A percentile compares a stretch with the other conserved stretches of the same genome.
Conservation (phyloP, 2,113 vertebrate species). For the Enhydra lutris region DNA sequence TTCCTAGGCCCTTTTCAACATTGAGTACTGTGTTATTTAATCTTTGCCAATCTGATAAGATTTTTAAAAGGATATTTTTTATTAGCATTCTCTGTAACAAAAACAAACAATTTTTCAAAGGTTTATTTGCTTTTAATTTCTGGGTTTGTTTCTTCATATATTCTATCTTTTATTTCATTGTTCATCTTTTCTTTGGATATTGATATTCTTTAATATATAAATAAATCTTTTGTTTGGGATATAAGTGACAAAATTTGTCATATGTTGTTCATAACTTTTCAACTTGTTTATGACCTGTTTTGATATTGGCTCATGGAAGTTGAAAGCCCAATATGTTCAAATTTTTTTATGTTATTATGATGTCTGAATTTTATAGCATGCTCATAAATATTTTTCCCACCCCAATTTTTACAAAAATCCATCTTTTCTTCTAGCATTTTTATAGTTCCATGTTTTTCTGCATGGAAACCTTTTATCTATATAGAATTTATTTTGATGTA, state of each 20-base stretch:
- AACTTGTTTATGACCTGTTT: neutral
- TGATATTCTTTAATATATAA: neutral
- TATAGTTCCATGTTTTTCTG: neutral
- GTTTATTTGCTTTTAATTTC: neutral
- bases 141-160: neutral
- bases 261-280: neutral
- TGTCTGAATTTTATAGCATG: neutral
- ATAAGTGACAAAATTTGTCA: neutral
- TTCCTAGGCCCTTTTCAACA: neutral
- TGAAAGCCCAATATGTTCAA: neutral
- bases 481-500: neutral
- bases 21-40: neutral
- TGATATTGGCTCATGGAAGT: neutral
- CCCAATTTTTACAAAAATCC: neutral
- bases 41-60: neutral
- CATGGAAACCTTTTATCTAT: neutral
- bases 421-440: neutral
- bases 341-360: neutral
- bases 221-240: neutral
- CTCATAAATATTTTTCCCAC: neutral
- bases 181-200: neutral
- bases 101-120: neutral
- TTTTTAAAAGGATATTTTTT: neutral
- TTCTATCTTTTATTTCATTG: neutral
- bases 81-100: neutral